These are phyloP conservation scores for Triplophysa dalaica DNA, from an alignment of 2,113 vertebrate genomes.

Conservation along the genomic window DNA sequence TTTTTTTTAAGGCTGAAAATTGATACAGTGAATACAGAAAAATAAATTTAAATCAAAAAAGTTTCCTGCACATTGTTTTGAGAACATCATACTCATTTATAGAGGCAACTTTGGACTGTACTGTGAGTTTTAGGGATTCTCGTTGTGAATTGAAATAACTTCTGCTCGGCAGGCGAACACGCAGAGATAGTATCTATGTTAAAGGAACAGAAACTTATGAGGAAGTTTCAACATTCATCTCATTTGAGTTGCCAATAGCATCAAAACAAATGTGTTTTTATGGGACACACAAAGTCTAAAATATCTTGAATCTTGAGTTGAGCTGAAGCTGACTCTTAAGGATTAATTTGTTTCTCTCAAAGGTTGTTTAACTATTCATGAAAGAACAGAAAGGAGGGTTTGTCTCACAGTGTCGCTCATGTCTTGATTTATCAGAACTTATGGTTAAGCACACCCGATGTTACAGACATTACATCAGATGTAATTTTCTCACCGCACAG, in stretches of 20 bases:
- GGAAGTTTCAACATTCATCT: slow-evolving; percentile 45
- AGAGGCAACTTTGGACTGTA: not conserved
- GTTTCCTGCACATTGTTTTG: too few relatives aligned
- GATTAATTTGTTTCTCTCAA: too few relatives aligned
- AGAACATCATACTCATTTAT: too few relatives aligned
- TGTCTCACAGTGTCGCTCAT: not conserved
- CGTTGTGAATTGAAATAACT: not conserved
- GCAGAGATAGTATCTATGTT: slow-evolving; percentile 33
- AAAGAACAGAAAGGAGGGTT: not conserved
- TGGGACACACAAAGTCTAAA: too few relatives aligned
- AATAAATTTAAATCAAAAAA: too few relatives aligned
- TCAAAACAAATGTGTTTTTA: too few relatives aligned
- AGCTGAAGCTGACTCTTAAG: too few relatives aligned
- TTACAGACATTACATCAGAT: slow-evolving; percentile 35
- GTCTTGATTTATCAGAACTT: slow-evolving; percentile 5
- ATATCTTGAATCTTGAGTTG: too few relatives aligned
- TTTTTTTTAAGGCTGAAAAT: too few relatives aligned
- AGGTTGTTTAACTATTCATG: too few relatives aligned
- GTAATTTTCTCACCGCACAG: not conserved
- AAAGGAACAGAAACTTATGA: slow-evolving; percentile 46
- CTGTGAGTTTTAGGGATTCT: not conserved
- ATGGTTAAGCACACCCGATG: slow-evolving; percentile 22
- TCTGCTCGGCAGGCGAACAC: not conserved
- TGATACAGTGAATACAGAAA: too few relatives aligned
- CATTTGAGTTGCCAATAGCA: slow-evolving; percentile 50